Base-by-base conservation (phyloP, 2,888 invertebrate species). In the Drosophila peninsularis region DNA sequence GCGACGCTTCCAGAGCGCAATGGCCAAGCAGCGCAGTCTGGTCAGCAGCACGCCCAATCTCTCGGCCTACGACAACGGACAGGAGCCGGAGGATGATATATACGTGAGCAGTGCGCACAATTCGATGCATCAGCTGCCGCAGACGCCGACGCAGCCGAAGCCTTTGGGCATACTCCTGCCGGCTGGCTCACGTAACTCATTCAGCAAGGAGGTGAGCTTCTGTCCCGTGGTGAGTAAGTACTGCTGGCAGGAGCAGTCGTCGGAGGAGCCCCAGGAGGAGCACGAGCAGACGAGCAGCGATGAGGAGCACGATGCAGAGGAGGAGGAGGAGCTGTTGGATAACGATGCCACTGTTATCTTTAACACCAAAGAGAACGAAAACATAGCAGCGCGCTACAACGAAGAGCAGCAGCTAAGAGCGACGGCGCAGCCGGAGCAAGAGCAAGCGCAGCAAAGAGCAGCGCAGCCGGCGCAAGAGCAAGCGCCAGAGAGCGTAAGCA, bases 191-290 rank as follows among this genome's bases (percentile, higher is more conserved):
- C 84, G 92, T 0, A 88, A 88, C 5, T 92, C 92, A 1, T 90
- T 92, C 34, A 89, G 91, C 78, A 94, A 94, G 85, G 96, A 96
- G 54, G 96, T 96, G 32, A 96, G 96, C 85, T 96, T 96, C 91
- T 96, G 95, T 80, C 96, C 96, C 5, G 95, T 96, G 56, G 96
- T 96, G 14, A 95, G 96, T 52, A 96, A 96, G 92, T 96, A 96
- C 69, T 95, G 95, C 90, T 96, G 96, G 96, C 94, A 95, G 77
- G 95, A 96, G 84, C 93, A 94, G 70, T 94, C 94, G 65, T 94
- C 94, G 5, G 92, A 92, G 67, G 92, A 92, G 68, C 90, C 82
- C 3, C 62, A 61, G 10, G 78, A 80, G 54, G 83, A 78, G 30
- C 56, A 56, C 17, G 53, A 54, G 30, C 69, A 69, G 2, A 39